Conservation (phyloP, 2,888 invertebrate genomes). For the Caenorhabditis drosophilae region DNA sequence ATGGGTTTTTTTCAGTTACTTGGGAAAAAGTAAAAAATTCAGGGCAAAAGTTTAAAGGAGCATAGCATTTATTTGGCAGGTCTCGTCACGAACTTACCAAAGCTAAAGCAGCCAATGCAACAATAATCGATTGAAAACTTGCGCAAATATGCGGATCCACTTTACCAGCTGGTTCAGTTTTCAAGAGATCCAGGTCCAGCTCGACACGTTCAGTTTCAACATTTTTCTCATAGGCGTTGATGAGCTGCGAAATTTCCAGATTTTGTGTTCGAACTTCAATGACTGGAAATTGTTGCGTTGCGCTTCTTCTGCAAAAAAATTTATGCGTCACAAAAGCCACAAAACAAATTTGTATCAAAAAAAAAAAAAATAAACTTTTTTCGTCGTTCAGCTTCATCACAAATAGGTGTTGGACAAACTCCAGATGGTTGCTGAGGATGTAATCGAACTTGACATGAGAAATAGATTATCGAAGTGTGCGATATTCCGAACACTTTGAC, state of each 20-base stretch:
- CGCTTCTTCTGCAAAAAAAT: conserved; percentile 12
- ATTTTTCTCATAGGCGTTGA: neutral
- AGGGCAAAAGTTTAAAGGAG: no score
- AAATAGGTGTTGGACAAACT: conserved; percentile 30
- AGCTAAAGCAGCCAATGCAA: conserved; percentile 16
- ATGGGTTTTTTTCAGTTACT: no score
- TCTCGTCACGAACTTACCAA: no score
- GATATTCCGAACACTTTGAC: conserved; percentile 59
- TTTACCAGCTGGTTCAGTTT: neutral
- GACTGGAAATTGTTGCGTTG: conserved; percentile 12
- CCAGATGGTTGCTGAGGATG: conserved; percentile 39
- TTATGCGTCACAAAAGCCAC: no score
- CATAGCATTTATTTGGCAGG: no score
- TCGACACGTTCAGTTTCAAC: no score
- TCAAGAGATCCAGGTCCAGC: no score
- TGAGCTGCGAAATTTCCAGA: conserved; percentile 45
- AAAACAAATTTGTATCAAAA: no score
- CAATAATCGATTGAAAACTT: conserved; percentile 20
- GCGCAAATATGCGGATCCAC: conserved; percentile 24
- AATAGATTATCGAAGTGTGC: conserved; percentile 54
- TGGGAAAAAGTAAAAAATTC: no score
- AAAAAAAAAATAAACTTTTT: conserved; percentile 1
- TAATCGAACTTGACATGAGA: conserved; percentile 57
- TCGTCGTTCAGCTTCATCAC: conserved; percentile 13
- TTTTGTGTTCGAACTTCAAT: conserved; percentile 47